Base-by-base conservation (phyloP, 2,797 vertebrate species). In the Syngnathus acus region DNA sequence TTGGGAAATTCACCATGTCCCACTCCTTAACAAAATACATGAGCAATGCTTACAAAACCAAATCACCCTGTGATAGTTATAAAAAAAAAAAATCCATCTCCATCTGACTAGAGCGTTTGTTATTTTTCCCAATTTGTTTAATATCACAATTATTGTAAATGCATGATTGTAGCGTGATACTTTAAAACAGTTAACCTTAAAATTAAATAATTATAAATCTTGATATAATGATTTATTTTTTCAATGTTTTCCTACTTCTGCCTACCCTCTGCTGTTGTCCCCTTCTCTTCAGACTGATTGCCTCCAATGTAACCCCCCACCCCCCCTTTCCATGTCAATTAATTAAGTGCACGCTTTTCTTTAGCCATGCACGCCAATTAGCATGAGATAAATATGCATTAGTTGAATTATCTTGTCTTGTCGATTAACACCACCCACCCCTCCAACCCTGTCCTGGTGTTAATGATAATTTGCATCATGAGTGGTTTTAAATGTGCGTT, bases 351-450 rank as follows among this genome's bases (percentile, higher is more conserved):
- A 73, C 57, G 80, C 84, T 83, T 88, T 89, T 91, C 87, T 91
- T 90, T 86, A 76, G 86, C 86, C 82, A 73, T 84, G 88, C 82
- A 81, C 70, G 78, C 70, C 85, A 90, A 90, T 88, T 89, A 88
- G 83, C 89, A 91, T 89, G 84, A 90, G 82, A 89, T 91, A 90
- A 91, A 90, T 91, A 91, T 90, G 89, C 84, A 89, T 90, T 84
- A 89, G 86, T 68, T 2, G 64, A 87, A 86, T 89, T 79, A 87
- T 89, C 86, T 89, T 82, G 76, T 86, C 86, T 84, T 86, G 77
- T 83, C 78, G 57, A 84, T 78, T 72, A 71, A 66, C 73, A 64
- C 63, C 61, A 65, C 69, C 68, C 66, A 45, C 71, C 59, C 69
- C 60, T 21, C 68, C 54, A 68, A 75, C 78, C 66, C 61, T 69